Evolutionary conservation across 2,888 invertebrate species (phyloP), one percentile per base, ranked within the genome.

Genomic region (Troides aeacus): DNA sequence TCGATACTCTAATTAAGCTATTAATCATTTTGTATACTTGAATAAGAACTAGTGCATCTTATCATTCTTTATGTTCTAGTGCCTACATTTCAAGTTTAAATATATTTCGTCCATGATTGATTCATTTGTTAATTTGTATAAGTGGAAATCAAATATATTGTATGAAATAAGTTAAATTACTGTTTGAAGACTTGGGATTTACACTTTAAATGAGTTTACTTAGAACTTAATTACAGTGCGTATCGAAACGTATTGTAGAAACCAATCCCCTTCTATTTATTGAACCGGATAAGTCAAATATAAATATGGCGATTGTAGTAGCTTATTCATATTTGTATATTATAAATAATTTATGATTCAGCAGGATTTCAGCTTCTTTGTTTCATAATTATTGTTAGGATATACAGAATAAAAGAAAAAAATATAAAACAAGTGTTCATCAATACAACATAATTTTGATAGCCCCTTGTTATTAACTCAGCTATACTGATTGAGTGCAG

Each of bases 101-200:
- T 58, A 23, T 58, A 58, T 58, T 8, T 23, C 23, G 24, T 58
- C 23, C 10, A 36, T 42, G 60, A 30, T 30, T 24, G 46, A 46
- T 59, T 24, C 10, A 7, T 42, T 24, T 15, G 50, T 12, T 60
- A 24, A 36, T 59, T 18, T 10, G n/a, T 8, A 18, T 6, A 21
- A 64, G 15, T 50, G 46, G 46, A 61, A 60, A 60, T 53, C 36
- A n/a, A 61, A 66, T 66, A 36, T 60, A 66, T 15, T 50, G 39
- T 53, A 53, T 39, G 53, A 53, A 61, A 53, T 30, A 66, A 66
- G 66, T 61, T 61, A 66, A 61, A 66, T 66, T 66, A 53, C 50
- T 61, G 66, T 66, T 66, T 66, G 50, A n/a, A 36, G 66, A 39
- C 61, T 36, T 61, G 61, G 61, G 61, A 66, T 53, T 66, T 39